A percentile compares a stretch with the other conserved stretches of the same genome.
Evolutionary conservation across 2,797 vertebrate species (phyloP).

Genomic region (Enteromius argenteus): DNA sequence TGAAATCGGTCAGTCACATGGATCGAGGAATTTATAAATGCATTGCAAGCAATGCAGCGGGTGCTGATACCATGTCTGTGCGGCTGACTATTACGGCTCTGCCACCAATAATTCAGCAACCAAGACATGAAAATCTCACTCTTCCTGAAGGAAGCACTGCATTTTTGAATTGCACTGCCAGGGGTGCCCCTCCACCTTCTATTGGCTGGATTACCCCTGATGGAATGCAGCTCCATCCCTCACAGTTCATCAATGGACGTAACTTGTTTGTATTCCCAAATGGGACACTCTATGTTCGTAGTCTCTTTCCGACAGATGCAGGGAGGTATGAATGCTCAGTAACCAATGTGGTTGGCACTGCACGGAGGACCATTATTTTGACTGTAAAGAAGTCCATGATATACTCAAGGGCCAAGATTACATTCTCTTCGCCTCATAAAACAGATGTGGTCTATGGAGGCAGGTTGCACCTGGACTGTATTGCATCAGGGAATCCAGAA

Average conservation of each 20-base stretch:
- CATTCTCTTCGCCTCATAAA: constrained; percentile 78
- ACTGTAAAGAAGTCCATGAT: constrained; percentile 72
- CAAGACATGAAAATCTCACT: constrained; percentile 79
- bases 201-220: constrained; percentile 86
- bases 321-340: constrained; percentile 88
- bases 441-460: constrained; percentile 85
- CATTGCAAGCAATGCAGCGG: constrained; percentile 84
- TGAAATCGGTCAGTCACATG: constrained; percentile 76
- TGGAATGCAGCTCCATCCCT: constrained; percentile 79
- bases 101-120: constrained; percentile 85
- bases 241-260: constrained; percentile 80
- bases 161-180: constrained; percentile 86
- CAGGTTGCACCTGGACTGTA: constrained; percentile 84
- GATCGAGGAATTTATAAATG: constrained; percentile 90
- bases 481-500: constrained; percentile 85
- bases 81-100: constrained; percentile 82
- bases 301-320: constrained; percentile 71
- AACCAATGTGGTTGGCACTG: constrained; percentile 80
- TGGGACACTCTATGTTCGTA: constrained; percentile 86
- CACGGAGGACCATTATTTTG: constrained; percentile 79
- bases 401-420: constrained; percentile 84
- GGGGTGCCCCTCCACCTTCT: constrained; percentile 78
- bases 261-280: constrained; percentile 89
- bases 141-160: constrained; percentile 76
- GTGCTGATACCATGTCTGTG: constrained; percentile 83